These are phyloP conservation scores for Cloeon dipterum DNA, from an alignment of 2,888 invertebrate species.

Conservation along the genomic window DNA sequence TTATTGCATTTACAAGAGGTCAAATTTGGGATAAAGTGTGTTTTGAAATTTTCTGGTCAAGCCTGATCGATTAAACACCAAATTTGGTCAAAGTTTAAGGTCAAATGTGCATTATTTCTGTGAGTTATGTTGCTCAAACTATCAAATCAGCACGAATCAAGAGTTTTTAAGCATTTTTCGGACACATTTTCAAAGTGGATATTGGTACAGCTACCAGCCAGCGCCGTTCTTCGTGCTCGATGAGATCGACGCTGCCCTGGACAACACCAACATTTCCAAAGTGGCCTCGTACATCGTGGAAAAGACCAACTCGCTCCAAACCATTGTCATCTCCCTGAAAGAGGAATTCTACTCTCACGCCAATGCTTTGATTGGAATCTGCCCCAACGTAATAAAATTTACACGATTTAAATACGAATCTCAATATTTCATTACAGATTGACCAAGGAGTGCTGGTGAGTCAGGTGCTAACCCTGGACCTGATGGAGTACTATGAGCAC, in stretches of 20 bases:
- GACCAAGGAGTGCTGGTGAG: conserved; percentile 35
- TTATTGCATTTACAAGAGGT: too few relatives aligned
- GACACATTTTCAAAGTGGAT: too few relatives aligned
- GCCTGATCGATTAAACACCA: too few relatives aligned
- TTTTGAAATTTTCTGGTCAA: too few relatives aligned
- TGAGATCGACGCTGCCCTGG: conserved; percentile 97
- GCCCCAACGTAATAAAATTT: conserved; percentile 74
- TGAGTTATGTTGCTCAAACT: too few relatives aligned
- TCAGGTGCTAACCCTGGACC: conserved; percentile 67
- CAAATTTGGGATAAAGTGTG: too few relatives aligned
- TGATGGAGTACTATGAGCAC: conserved; percentile 27
- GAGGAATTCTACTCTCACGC: conserved; percentile 99
- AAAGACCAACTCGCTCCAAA: conserved; percentile 73
- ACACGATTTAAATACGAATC: too few relatives aligned
- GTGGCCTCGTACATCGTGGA: conserved; percentile 92
- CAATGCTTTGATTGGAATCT: conserved; percentile 91
- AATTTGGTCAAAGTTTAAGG: too few relatives aligned
- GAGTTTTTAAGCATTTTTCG: too few relatives aligned
- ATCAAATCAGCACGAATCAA: too few relatives aligned
- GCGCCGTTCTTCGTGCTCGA: conserved; percentile 99
- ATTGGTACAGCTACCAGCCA: conserved; percentile 66
- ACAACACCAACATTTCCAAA: conserved; percentile 99
- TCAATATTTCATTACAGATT: conserved; percentile 11
- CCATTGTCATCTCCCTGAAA: conserved; percentile 97
- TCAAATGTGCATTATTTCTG: too few relatives aligned